These are phyloP conservation scores for Actenoides lindsayi DNA, from an alignment of 2,113 vertebrate species.

Conservation along the genomic window DNA sequence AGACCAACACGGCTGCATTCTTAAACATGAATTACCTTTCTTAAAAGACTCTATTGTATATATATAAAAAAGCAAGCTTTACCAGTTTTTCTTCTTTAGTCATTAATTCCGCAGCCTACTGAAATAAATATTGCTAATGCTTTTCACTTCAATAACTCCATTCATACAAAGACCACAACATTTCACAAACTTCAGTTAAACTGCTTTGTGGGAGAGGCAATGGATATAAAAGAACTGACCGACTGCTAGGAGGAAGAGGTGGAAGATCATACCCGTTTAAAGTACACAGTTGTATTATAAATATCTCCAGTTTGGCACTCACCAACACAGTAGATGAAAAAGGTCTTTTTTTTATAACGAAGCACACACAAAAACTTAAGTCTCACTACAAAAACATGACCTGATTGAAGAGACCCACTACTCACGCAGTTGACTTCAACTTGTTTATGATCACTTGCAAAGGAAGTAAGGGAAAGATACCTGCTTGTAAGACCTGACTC, in stretches of 20 bases:
- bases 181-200: slow-evolving; percentile 31
- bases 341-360: neutral
- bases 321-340: neutral
- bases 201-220: neutral
- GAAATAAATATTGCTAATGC: slow-evolving; percentile 44
- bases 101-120: neutral
- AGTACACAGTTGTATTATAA: neutral
- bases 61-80: slow-evolving; percentile 4
- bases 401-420: neutral
- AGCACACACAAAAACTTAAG: neutral
- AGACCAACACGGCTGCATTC: neutral
- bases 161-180: slow-evolving; percentile 24
- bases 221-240: neutral
- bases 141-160: slow-evolving; percentile 34
- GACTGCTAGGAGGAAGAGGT: neutral
- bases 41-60: neutral
- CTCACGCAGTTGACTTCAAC: neutral
- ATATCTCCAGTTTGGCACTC: neutral
- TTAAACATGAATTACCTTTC: neutral
- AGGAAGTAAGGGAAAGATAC: neutral
- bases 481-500: neutral
- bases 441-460: neutral
- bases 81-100: slow-evolving; percentile 20
- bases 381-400: neutral
- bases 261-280: slow-evolving; percentile 12